Evolutionary conservation across 2,113 vertebrate genomes (phyloP).

Genomic region (Orthonyx spaldingii): DNA sequence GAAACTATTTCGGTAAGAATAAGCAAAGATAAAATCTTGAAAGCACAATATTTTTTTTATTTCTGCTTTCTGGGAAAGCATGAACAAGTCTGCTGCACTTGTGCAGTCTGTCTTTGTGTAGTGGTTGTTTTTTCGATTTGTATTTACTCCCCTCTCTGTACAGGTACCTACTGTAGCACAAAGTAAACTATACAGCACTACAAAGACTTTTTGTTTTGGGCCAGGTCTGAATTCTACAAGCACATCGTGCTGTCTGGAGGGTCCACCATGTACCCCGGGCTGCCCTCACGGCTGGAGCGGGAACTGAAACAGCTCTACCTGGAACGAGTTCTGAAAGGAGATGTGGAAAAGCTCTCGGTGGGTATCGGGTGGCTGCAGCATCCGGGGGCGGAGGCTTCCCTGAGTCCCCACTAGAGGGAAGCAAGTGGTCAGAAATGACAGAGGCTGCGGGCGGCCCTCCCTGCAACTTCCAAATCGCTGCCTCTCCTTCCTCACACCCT

Average conservation of each 20-base stretch:
- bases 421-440: slow-evolving; percentile 7
- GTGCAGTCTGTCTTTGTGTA: not conserved
- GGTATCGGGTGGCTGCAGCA: slow-evolving; percentile 22
- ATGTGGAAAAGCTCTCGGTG: slow-evolving; percentile 98
- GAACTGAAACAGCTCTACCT: slow-evolving; percentile 98
- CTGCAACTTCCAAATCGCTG: not conserved
- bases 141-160: not conserved
- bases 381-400: not conserved
- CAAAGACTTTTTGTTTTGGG: not conserved
- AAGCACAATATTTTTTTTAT: not conserved
- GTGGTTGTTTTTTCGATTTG: rapidly evolving
- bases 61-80: not conserved
- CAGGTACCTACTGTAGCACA: not conserved
- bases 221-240: slow-evolving; percentile 96
- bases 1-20: not conserved
- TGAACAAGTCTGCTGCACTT: not conserved
- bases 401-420: slow-evolving; percentile 69
- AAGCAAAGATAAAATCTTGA: not conserved
- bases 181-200: not conserved
- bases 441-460: not conserved
- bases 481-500: not conserved
- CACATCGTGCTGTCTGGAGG: slow-evolving; percentile 97
- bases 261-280: slow-evolving; percentile 97
- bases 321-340: slow-evolving; percentile 95
- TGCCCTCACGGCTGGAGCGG: slow-evolving; percentile 93